Conservation (phyloP, 1,140 invertebrate species). For the Idris sp. region DNA sequence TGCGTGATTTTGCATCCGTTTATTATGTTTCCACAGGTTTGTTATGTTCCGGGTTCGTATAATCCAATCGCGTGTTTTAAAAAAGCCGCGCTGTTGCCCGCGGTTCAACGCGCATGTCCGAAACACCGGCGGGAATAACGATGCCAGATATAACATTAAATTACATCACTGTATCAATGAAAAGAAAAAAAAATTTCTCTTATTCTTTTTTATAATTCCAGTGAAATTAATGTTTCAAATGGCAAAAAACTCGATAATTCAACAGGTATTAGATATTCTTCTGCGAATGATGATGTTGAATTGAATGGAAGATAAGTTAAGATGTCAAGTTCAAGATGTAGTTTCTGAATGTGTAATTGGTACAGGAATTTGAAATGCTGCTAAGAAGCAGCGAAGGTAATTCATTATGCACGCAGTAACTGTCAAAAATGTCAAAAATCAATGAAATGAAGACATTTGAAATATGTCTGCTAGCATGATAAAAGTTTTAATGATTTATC, state of each 20-base stretch:
- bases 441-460: constrained; percentile 17
- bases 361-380: constrained; percentile 46
- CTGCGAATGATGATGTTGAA: constrained; percentile 43
- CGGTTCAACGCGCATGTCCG: too few relatives aligned
- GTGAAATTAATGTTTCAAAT: too few relatives aligned
- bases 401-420: constrained; percentile 30
- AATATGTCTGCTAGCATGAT: not conserved
- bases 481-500: not conserved
- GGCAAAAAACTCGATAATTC: constrained; percentile 33
- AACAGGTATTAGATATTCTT: constrained; percentile 37
- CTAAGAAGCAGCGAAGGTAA: constrained; percentile 25
- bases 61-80: too few relatives aligned
- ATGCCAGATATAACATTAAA: too few relatives aligned
- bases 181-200: too few relatives aligned
- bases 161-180: too few relatives aligned
- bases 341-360: constrained; percentile 56
- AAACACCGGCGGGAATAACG: too few relatives aligned
- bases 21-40: too few relatives aligned
- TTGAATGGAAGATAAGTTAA: constrained; percentile 57
- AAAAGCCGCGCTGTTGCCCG: too few relatives aligned
- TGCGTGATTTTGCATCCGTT: too few relatives aligned
- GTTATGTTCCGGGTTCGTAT: too few relatives aligned
- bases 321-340: constrained; percentile 53
- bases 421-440: constrained; percentile 45
- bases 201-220: too few relatives aligned